Conservation (phyloP, 2,113 vertebrate species). For the Conger conger region DNA sequence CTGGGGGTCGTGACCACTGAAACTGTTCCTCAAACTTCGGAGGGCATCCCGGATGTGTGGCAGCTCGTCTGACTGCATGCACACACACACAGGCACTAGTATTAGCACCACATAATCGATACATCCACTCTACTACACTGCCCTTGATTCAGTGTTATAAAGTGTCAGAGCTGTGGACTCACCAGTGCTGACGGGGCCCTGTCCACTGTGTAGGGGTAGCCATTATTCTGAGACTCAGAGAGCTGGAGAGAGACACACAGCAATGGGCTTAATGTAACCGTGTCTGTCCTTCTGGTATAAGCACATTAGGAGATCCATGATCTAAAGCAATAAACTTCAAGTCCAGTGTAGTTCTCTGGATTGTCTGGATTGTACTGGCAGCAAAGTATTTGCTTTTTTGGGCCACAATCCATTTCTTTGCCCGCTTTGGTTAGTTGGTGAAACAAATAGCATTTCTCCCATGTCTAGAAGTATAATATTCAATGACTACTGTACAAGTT, state of each 20-base stretch:
- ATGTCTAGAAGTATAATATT: neutral
- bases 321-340: no score
- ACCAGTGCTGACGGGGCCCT: conserved; percentile 68
- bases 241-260: conserved; percentile 47
- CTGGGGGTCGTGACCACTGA: conserved; percentile 91
- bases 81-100: neutral
- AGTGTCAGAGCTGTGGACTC: conserved; percentile 38
- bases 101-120: neutral
- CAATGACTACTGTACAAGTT: no score
- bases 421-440: neutral
- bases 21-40: conserved; percentile 88
- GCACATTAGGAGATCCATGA: no score
- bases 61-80: conserved; percentile 80
- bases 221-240: conserved; percentile 75
- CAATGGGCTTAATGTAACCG: neutral
- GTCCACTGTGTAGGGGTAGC: conserved; percentile 71
- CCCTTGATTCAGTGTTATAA: neutral
- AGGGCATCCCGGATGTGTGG: conserved; percentile 91
- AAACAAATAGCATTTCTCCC: neutral
- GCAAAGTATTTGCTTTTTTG: no score
- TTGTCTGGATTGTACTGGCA: no score
- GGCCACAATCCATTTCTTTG: neutral
- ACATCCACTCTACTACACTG: neutral
- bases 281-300: neutral
- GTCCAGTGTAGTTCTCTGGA: no score